Percentiles rank a stretch among this genome's conserved stretches.
Conservation (phyloP, 1,140 invertebrate species). For the Trachymyrmex septentrionalis region DNA sequence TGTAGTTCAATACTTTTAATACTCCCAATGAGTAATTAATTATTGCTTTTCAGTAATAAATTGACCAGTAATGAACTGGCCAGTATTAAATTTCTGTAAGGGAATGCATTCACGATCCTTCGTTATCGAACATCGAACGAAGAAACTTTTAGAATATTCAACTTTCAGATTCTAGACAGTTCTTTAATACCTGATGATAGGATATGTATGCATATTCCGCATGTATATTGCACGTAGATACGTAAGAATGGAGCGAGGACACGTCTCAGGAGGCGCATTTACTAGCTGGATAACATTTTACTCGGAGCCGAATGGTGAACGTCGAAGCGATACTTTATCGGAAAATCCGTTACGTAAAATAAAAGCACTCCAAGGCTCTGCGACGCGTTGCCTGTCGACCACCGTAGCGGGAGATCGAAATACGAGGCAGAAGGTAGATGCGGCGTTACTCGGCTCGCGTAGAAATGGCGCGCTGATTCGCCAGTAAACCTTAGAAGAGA, state of each 20-base stretch:
- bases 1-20: no score
- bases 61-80: no score
- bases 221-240: conserved; percentile 12
- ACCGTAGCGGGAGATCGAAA: conserved; percentile 63
- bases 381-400: conserved; percentile 65
- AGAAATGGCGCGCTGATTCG: conserved; percentile 35
- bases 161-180: conserved; percentile 2
- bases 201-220: conserved; percentile 33
- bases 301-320: conserved; percentile 59
- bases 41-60: no score
- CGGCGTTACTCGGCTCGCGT: conserved; percentile 8
- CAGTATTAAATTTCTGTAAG: no score
- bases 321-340: conserved; percentile 75
- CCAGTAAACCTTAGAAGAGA: conserved; percentile 21
- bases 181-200: conserved; percentile 20
- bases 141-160: background rate
- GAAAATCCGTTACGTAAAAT: conserved; percentile 77
- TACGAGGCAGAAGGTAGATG: conserved; percentile 51
- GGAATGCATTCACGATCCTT: background rate
- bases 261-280: conserved; percentile 54
- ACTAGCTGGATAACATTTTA: conserved; percentile 73
- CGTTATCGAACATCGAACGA: background rate
- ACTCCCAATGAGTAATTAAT: no score
- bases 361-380: conserved; percentile 74
- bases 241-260: conserved; percentile 39